phyloP scores from a whole-genome alignment of 2,797 vertebrate genomes.

The Phoeniculus purpureus region DNA sequence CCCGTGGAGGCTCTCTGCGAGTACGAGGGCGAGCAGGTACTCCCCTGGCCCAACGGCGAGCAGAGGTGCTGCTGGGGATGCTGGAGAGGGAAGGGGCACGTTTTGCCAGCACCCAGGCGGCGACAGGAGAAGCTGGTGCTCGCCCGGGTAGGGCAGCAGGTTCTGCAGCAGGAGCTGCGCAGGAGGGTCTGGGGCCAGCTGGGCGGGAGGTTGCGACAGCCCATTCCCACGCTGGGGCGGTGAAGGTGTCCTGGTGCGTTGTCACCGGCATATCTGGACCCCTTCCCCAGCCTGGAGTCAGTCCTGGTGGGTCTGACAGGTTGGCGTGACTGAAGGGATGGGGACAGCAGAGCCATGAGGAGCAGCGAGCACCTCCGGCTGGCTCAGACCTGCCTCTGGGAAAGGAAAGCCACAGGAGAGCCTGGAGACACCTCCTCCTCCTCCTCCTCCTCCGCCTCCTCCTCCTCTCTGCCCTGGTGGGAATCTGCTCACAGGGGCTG shows the following conservation, averaged over 20 bases:
- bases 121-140: fast-evolving
- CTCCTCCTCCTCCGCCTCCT: neutral
- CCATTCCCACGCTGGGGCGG: neutral
- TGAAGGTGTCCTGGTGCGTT: neutral
- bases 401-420: neutral
- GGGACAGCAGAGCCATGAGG: neutral
- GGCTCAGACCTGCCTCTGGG: neutral
- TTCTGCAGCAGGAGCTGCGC: neutral
- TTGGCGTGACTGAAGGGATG: neutral
- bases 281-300: fast-evolving
- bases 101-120: neutral
- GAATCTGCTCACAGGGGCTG: neutral
- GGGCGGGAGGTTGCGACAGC: neutral
- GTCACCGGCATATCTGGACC: fast-evolving
- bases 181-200: neutral
- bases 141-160: fast-evolving
- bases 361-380: neutral
- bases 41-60: fast-evolving
- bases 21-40: conserved; percentile 89
- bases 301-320: fast-evolving
- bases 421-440: neutral
- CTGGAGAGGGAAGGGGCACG: fast-evolving
- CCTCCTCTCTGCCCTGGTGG: neutral
- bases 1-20: conserved; percentile 94
- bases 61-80: neutral